Base-by-base conservation (phyloP, 1,140 invertebrate species). In the Drosophila guanche region DNA sequence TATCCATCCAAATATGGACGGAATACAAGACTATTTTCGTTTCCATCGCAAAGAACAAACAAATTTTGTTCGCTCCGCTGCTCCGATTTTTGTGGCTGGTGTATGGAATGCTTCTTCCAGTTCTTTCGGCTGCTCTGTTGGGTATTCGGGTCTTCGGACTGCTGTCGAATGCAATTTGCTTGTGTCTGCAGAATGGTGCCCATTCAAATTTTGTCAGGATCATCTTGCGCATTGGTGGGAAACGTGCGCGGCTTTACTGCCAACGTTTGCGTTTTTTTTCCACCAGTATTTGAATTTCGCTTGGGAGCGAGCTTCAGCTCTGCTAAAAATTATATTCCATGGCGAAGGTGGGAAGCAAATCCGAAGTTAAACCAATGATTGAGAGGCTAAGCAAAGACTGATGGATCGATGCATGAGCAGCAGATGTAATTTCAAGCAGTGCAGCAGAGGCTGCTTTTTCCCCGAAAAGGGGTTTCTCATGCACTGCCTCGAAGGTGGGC, bases 151-250 rank as follows among this genome's bases (percentile, higher is more conserved):
- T 5, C 12, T 22, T 46, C 45, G 16, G 8, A 3, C 53, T 43
- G 53, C 66, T 43, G 51, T 37, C 45, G 42, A 61, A 47, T 61
- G 45, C 66, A 63, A 63, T 69, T 69, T 69, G 66, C 66, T 55
- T 48, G 12, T 20, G 45, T 69, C 46, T 27, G 60, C 66, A 69
- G 22, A 69, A 50, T 48, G 16, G 12, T 54, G 50, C 10, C 20
- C 43, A 61, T 61, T 55, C 20, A 37, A 43, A 25, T 42, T 14
- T 10, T 42, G 50, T 41, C 37, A 61, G 58, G 50, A 55, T 66
- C 42, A 23, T 55, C 45, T 69, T 63, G 57, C 56, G 4, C 8
- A 12, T 14, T 37, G 45, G 52, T 54, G 66, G 50, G 51, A 55
- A 55, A 63, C 50, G 40, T 59, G 56, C 5, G 22, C 25, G 23